Percentiles rank a stretch among this genome's conserved stretches.
Evolutionary conservation across 2,113 vertebrate genomes (phyloP).

Genomic region (Vulpes vulpes): DNA sequence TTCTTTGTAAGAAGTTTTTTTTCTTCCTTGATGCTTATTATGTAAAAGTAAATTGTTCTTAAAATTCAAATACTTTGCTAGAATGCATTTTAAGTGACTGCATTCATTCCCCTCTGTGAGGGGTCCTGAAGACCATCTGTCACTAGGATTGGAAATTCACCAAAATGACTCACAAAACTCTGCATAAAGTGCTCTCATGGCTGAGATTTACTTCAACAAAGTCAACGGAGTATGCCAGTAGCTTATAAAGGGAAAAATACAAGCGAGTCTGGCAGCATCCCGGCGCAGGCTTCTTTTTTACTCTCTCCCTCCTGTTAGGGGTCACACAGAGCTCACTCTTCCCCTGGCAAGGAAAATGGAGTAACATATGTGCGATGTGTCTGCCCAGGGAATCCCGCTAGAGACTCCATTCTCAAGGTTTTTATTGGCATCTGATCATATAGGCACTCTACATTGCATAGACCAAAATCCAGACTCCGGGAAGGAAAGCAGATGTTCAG

Average conservation of each 20-base stretch:
- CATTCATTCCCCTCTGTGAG: neutral
- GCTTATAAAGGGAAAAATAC: neutral
- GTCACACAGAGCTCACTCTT: neutral
- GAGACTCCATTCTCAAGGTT: neutral
- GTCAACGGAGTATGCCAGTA: neutral
- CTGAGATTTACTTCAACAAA: neutral
- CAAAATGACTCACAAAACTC: slow-evolving; percentile 13
- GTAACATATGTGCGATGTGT: neutral
- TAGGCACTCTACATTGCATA: neutral
- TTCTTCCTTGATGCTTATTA: neutral
- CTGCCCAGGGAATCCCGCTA: neutral
- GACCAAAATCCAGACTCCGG: neutral
- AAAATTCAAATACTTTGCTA: slow-evolving; percentile 19
- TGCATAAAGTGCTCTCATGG: neutral
- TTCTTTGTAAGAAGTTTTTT: slow-evolving; percentile 4
- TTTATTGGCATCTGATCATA: neutral
- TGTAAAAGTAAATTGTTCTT: slow-evolving; percentile 6
- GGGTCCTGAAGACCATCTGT: neutral
- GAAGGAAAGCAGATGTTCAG: neutral
- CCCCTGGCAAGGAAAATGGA: neutral
- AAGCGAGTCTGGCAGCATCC: neutral
- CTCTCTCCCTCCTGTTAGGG: neutral
- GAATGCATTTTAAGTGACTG: slow-evolving; percentile 7
- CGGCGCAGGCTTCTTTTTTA: neutral
- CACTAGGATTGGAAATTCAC: slow-evolving; percentile 39